Percentiles rank a stretch among this genome's conserved stretches.
These are phyloP conservation scores for Eonycteris spelaea DNA, from an alignment of 2,113 vertebrate genomes.

Conservation along the genomic window DNA sequence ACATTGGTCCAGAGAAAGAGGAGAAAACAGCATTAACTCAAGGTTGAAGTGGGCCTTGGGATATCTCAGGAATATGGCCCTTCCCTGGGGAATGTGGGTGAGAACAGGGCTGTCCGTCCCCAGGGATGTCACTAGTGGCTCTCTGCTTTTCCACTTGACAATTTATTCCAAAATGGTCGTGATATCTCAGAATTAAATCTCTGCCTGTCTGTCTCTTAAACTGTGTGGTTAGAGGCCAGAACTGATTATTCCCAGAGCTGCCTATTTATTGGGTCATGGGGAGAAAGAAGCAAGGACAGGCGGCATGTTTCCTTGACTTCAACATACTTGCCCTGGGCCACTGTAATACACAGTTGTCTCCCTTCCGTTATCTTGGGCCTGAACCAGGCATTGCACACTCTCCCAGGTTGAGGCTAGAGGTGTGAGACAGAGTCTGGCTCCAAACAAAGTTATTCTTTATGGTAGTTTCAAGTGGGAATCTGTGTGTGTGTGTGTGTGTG, in stretches of 20 bases:
- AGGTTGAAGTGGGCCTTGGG: background rate
- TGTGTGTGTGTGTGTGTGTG: background rate
- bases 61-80: background rate
- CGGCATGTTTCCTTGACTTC: background rate
- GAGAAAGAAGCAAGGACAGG: background rate
- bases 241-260: background rate
- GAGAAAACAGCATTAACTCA: background rate
- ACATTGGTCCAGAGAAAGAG: background rate
- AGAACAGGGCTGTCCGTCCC: background rate
- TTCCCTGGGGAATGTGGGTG: rapidly evolving
- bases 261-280: background rate
- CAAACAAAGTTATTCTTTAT: background rate
- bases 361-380: background rate
- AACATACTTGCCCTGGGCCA: background rate
- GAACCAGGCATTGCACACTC: background rate
- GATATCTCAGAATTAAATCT: background rate
- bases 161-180: background rate
- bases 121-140: background rate
- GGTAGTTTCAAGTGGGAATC: background rate
- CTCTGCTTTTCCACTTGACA: background rate
- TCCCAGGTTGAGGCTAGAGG: background rate
- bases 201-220: background rate
- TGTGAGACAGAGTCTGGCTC: background rate
- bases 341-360: background rate
- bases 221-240: background rate